A percentile compares a stretch with the other conserved stretches of the same genome.
phyloP scores from a whole-genome alignment of 2,797 vertebrate species.

The Rhinoraja longicauda region DNA sequence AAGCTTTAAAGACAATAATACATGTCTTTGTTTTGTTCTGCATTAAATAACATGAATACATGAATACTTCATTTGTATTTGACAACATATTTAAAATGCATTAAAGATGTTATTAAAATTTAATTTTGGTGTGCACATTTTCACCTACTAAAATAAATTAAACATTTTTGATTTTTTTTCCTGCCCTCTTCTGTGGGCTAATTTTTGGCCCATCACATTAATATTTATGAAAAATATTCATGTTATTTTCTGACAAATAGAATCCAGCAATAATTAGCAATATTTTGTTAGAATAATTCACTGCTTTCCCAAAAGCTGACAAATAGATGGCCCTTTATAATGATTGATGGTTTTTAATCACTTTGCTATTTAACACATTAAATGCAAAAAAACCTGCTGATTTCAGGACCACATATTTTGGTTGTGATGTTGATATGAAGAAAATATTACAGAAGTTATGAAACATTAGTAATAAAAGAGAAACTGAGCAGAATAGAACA shows the following conservation, averaged over 20 bases:
- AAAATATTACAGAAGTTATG: neutral
- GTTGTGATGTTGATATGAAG: neutral
- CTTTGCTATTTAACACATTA: neutral
- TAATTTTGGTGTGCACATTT: neutral
- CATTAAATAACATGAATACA: neutral
- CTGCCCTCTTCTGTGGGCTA: neutral
- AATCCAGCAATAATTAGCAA: neutral
- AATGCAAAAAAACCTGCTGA: neutral
- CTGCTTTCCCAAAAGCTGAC: neutral
- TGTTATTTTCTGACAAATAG: neutral
- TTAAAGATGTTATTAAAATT: neutral
- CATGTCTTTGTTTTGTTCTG: neutral
- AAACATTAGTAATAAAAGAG: neutral
- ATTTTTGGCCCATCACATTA: neutral
- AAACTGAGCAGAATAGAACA: neutral
- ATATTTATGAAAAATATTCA: conserved; percentile 7
- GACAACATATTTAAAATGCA: neutral
- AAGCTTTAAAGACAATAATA: neutral
- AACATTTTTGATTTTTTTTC: neutral
- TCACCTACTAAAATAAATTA: neutral
- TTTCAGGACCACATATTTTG: neutral
- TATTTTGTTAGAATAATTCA: neutral
- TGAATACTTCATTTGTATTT: conserved; percentile 21
- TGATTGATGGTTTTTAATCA: neutral
- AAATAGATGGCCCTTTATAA: neutral